phyloP scores from a whole-genome alignment of 2,797 vertebrate species.

The Alfaro cultratus region DNA sequence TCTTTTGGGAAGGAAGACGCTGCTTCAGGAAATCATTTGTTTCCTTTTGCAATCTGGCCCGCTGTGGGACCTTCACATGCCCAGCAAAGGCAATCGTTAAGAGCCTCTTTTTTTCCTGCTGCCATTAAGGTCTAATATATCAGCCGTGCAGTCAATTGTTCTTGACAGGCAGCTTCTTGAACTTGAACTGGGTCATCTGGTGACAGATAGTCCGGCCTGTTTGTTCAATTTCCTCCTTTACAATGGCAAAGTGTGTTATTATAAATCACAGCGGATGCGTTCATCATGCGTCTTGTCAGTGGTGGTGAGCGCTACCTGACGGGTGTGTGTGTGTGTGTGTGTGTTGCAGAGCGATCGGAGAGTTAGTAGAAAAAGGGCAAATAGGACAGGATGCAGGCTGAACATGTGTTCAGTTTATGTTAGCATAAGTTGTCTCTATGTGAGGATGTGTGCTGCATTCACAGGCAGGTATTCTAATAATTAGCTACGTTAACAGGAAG shows the following conservation, averaged over 20 bases:
- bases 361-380: slow-evolving; percentile 48
- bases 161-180: slow-evolving; percentile 84
- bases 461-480: not conserved
- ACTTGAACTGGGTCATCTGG: slow-evolving; percentile 82
- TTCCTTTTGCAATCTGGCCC: slow-evolving; percentile 70
- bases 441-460: not conserved
- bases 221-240: slow-evolving; percentile 80
- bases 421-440: not conserved
- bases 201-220: slow-evolving; percentile 82
- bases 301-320: not conserved
- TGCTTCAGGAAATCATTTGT: slow-evolving; percentile 74
- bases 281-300: slow-evolving; percentile 79
- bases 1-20: slow-evolving; percentile 45
- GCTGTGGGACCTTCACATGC: slow-evolving; percentile 76
- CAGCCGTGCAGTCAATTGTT: slow-evolving; percentile 78
- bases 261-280: slow-evolving; percentile 79
- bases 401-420: slow-evolving; percentile 33
- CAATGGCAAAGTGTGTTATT: slow-evolving; percentile 75
- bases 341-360: not conserved
- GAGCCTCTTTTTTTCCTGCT: slow-evolving; percentile 72
- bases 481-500: not conserved
- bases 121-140: slow-evolving; percentile 85
- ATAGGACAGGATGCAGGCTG: slow-evolving; percentile 45
- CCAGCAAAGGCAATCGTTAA: slow-evolving; percentile 78
- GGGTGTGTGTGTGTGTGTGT: slow-evolving; percentile 1